phyloP scores from a whole-genome alignment of 2,113 vertebrate genomes.

The Brachionichthys hirsutus region DNA sequence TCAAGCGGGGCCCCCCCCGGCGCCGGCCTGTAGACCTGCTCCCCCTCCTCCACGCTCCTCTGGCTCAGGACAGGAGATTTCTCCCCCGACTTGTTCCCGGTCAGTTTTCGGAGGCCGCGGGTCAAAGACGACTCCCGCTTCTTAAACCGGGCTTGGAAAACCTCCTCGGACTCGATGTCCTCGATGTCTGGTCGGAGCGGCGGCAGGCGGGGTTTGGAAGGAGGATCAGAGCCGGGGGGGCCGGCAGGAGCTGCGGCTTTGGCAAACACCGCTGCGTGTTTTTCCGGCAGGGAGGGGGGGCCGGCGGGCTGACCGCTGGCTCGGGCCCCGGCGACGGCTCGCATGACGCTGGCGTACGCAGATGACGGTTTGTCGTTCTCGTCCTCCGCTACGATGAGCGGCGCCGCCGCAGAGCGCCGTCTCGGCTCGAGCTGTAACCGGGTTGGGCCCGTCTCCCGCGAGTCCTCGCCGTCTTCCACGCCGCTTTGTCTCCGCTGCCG shows the following conservation, averaged over 20 bases:
- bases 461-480: conserved; percentile 9
- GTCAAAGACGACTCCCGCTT: conserved; percentile 87
- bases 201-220: conserved; percentile 41
- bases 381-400: conserved; percentile 32
- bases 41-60: conserved; percentile 74
- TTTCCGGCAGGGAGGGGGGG: conserved; percentile 32
- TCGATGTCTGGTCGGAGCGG: conserved; percentile 78
- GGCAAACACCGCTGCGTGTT: conserved; percentile 77
- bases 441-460: conserved; percentile 54
- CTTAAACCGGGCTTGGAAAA: conserved; percentile 96
- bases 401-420: conserved; percentile 23
- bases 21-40: conserved; percentile 89
- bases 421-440: conserved; percentile 20
- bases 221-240: conserved; percentile 31
- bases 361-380: conserved; percentile 27
- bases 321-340: conserved; percentile 62
- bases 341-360: conserved; percentile 79
- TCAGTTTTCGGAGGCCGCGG: conserved; percentile 85
- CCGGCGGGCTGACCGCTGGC: conserved; percentile 6
- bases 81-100: conserved; percentile 87
- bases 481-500: conserved; percentile 35
- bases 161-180: conserved; percentile 90
- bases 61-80: conserved; percentile 73
- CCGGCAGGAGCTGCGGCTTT: conserved; percentile 62
- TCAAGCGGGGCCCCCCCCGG: conserved; percentile 85